Evolutionary conservation across 2,888 invertebrate species (phyloP).

Genomic region (Thymelicus acteon): DNA sequence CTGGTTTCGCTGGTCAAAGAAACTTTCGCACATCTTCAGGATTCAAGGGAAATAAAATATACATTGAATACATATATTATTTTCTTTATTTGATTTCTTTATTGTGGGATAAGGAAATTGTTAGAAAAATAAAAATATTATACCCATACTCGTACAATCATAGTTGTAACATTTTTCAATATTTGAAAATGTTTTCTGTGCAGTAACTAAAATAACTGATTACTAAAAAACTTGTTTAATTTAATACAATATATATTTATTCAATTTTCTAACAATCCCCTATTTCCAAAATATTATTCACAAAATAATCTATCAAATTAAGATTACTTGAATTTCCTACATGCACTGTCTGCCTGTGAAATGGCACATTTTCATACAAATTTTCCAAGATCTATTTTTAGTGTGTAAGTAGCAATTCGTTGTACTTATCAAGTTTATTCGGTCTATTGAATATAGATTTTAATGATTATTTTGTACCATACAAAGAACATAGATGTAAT

Average conservation of each 20-base stretch:
- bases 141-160: too few relatives aligned
- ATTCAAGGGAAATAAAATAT: not conserved
- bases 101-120: conserved; percentile 11
- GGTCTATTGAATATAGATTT: conserved; percentile 22
- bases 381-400: conserved; percentile 49
- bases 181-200: too few relatives aligned
- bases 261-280: conserved; percentile 25
- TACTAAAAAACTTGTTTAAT: too few relatives aligned
- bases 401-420: conserved; percentile 40
- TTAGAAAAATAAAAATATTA: conserved; percentile 11
- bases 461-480: conserved; percentile 75
- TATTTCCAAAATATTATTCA: conserved; percentile 20
- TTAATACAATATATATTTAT: not conserved
- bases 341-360: conserved; percentile 62
- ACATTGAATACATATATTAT: not conserved
- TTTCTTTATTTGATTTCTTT: conserved; percentile 15
- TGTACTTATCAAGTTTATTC: conserved; percentile 29
- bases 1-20: too few relatives aligned
- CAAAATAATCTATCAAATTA: conserved; percentile 16
- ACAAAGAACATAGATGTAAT: conserved; percentile 44
- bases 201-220: too few relatives aligned
- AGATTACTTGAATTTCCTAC: conserved; percentile 44
- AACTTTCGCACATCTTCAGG: too few relatives aligned
- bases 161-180: too few relatives aligned
- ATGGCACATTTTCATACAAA: conserved; percentile 68